Base-by-base conservation (phyloP, 30 jellyfish, hydroid and myxozoan species). In the Catostylus mosaicus region DNA sequence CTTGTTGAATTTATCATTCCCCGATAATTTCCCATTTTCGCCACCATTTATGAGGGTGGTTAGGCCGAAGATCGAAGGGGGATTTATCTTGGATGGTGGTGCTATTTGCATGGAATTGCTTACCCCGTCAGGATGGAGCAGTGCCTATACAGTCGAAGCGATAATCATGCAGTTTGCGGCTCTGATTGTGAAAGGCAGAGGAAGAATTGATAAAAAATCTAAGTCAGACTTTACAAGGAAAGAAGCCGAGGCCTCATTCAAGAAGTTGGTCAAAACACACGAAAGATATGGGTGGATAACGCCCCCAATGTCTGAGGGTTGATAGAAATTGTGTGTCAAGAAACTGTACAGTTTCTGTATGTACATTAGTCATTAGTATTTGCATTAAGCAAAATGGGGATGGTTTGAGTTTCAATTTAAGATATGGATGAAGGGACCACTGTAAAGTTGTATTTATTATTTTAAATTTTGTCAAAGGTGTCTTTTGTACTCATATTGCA, bases 101-200 rank as follows among this genome's bases (percentile, higher is more conserved):
- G 97, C 97, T n/a, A 90, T 90, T 31, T 90, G 97, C 83, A 90
- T 90, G 97, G 97, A 90, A 82, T 84, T 90, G 43, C 89, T 90
- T 3, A 90, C 97, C 1, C 89, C 89, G 0, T 75, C 80, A 22
- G 97, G 97, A 26, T 90, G 97, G 97, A 90, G 96, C 34, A 83
- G 97, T 59, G 97, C 94, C 23, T 90, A 90, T 60, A 56, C 94
- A 5, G 96, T 90, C 2, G 97, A 90, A 48, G 97, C 97, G 20
- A 84, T 90, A 7, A 72, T 90, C 54, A 75, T 83, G 88, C 97
- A 90, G 67, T 90, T 90, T 48, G 85, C 96, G 18, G 94, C 97
- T 22, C 88, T 73, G 11, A 88, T 90, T 31, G 93, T 83, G 54
- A 84, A 90, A 61, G 97, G 97, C 14, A 78, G 71, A 34, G 97